These are phyloP conservation scores for Salarias fasciatus DNA, from an alignment of 2,797 vertebrate species.

Conservation along the genomic window DNA sequence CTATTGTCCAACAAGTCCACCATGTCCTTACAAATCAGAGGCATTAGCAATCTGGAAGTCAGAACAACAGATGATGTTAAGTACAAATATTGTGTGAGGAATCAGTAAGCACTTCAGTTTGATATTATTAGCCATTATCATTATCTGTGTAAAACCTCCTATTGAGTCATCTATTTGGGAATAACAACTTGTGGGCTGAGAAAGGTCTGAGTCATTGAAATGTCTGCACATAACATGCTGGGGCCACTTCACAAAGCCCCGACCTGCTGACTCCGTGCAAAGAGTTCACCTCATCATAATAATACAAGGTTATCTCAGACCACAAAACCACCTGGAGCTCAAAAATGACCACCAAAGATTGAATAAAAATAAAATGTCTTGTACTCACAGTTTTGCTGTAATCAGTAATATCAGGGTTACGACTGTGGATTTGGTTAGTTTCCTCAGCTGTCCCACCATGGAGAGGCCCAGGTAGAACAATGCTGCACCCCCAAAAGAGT, in stretches of 20 bases:
- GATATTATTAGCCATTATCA: too few relatives aligned
- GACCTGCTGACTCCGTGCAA: slow-evolving; percentile 33
- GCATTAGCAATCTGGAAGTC: slow-evolving; percentile 89
- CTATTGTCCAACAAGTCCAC: slow-evolving; percentile 90
- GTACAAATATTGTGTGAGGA: neutral
- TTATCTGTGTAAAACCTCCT: neutral
- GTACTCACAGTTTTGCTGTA: slow-evolving; percentile 97
- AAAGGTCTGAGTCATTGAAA: slow-evolving; percentile 55
- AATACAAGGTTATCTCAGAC: neutral
- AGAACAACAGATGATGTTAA: slow-evolving; percentile 10
- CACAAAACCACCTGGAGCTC: neutral
- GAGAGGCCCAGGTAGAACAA: slow-evolving; percentile 97
- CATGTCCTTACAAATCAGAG: slow-evolving; percentile 95
- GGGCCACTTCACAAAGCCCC: slow-evolving; percentile 15
- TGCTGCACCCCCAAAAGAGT: slow-evolving; percentile 94
- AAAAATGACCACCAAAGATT: neutral
- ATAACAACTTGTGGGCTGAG: slow-evolving; percentile 30
- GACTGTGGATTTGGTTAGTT: slow-evolving; percentile 90
- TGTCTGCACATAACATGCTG: slow-evolving; percentile 33
- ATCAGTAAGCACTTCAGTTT: neutral
- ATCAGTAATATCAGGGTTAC: slow-evolving; percentile 93
- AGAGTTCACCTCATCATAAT: slow-evolving; percentile 5
- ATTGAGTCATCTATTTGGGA: slow-evolving; percentile 19
- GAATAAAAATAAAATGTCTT: slow-evolving; percentile 1
- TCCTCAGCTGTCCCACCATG: slow-evolving; percentile 96